These are phyloP conservation scores for Hemichromis elongatus DNA, from an alignment of 2,113 vertebrate species.

Conservation along the genomic window DNA sequence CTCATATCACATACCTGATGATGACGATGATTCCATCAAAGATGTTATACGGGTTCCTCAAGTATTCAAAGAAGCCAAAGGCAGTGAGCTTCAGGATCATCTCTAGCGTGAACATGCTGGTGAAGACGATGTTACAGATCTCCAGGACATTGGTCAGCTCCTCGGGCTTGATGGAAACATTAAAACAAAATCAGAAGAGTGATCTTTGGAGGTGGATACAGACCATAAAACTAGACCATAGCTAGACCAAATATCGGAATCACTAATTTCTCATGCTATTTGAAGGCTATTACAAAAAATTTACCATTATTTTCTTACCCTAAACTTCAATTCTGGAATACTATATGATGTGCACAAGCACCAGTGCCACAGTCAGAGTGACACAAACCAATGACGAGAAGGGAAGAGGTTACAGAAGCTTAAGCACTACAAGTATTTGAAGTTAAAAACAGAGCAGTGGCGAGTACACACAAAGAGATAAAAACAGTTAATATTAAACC, in stretches of 20 bases:
- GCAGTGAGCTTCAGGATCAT: conserved; percentile 97
- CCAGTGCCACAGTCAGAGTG: neutral
- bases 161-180: conserved; percentile 77
- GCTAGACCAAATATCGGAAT: neutral
- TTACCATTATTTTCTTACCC: neutral
- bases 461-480: neutral
- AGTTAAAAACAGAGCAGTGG: neutral
- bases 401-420: neutral
- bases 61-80: conserved; percentile 92
- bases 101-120: conserved; percentile 98
- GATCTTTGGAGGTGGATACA: neutral
- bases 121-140: conserved; percentile 98
- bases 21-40: conserved; percentile 98
- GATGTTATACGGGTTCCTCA: conserved; percentile 96
- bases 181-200: neutral
- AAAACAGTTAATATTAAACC: neutral
- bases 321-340: neutral
- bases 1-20: conserved; percentile 83
- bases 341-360: neutral
- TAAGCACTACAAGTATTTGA: neutral
- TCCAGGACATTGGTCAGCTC: conserved; percentile 95
- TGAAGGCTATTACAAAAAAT: neutral
- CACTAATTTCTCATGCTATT: neutral
- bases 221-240: neutral
- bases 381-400: neutral